Conservation (phyloP, 2,888 invertebrate species). For the Callyntrura guangdongensis region DNA sequence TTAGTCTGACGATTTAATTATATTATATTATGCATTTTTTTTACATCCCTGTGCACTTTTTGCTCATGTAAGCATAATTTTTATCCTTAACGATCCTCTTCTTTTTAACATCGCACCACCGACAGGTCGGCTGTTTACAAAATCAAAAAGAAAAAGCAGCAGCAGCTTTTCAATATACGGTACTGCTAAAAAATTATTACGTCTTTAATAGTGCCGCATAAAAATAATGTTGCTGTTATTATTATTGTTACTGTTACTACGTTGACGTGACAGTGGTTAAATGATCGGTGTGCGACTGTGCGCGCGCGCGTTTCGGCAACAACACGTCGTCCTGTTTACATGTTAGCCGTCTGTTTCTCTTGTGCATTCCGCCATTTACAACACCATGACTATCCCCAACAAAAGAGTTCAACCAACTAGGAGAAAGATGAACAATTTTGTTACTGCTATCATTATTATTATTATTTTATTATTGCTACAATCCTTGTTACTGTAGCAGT, state of each 20-base stretch:
- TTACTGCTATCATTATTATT: constrained; percentile 3
- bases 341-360: no score
- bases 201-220: not conserved
- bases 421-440: not conserved
- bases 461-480: not conserved
- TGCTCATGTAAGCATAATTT: not conserved
- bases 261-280: not conserved
- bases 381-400: not conserved
- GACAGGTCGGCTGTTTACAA: not conserved
- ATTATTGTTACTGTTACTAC: not conserved
- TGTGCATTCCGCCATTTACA: not conserved
- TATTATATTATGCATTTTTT: no score
- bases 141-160: not conserved
- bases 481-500: not conserved
- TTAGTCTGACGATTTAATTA: not conserved
- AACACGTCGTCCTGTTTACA: no score
- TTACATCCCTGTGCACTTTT: not conserved
- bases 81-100: not conserved
- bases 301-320: no score
- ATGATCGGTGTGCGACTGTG: not conserved
- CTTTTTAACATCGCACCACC: not conserved
- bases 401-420: not conserved
- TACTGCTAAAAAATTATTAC: not conserved
- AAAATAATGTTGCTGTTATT: not conserved
- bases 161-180: not conserved